These are phyloP conservation scores for Cremastinae sp. DNA, from an alignment of 2,888 invertebrate species.

Conservation along the genomic window DNA sequence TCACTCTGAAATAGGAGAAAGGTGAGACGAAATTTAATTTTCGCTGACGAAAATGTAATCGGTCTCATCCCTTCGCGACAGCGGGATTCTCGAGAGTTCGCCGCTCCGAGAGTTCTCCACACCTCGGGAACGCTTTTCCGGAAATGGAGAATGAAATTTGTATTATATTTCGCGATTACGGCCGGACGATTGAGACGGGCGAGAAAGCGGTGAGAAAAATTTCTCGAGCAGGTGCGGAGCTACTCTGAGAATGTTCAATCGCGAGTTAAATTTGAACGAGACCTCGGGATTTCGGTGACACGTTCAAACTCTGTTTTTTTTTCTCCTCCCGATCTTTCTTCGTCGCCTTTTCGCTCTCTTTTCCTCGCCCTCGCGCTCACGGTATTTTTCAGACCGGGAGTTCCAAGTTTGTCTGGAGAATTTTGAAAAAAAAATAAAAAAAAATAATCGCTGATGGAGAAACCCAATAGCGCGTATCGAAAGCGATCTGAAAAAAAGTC, in stretches of 20 bases:
- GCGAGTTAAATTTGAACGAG: too few species aligned
- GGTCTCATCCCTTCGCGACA: conserved; percentile 8
- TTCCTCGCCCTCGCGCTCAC: background rate
- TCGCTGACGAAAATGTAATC: conserved; percentile 55
- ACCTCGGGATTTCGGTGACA: too few species aligned
- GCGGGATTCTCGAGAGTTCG: conserved; percentile 5
- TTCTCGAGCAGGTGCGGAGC: too few species aligned
- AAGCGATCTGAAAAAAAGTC: conserved; percentile 15
- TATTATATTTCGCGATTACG: background rate
- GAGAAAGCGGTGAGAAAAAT: too few species aligned
- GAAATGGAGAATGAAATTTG: conserved; percentile 25
- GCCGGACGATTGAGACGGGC: too few species aligned
- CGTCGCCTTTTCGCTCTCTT: background rate
- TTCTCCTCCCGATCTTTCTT: too few species aligned
- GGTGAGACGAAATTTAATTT: conserved; percentile 48
- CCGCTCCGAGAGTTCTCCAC: too few species aligned
- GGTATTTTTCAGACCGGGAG: conserved; percentile 12
- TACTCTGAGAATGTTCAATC: too few species aligned
- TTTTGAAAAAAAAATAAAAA: conserved; percentile 31
- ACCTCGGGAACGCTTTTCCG: background rate
- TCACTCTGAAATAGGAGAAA: background rate
- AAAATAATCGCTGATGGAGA: conserved; percentile 16
- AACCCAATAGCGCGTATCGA: background rate
- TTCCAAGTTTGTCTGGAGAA: conserved; percentile 27
- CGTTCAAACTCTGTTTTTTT: too few species aligned